These are phyloP conservation scores for Agapornis canus DNA, from an alignment of 2,797 vertebrate species.

Conservation along the genomic window DNA sequence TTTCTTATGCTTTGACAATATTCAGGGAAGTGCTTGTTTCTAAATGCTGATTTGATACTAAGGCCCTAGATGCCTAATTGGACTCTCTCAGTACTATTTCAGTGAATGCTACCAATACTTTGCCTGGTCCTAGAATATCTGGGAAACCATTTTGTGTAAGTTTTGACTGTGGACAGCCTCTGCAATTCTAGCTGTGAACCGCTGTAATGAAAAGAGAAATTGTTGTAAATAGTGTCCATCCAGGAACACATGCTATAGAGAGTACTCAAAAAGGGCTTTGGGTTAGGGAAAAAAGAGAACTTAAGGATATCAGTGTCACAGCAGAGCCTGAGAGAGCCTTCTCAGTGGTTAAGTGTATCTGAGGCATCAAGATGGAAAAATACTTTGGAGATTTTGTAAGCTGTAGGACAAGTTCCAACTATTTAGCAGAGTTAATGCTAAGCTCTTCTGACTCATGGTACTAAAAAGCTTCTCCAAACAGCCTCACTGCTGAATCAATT, in stretches of 20 bases:
- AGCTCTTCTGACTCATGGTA: slow-evolving; percentile 54
- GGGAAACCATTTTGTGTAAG: background rate
- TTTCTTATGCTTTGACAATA: background rate
- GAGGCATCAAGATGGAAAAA: slow-evolving; percentile 51
- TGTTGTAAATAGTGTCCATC: background rate
- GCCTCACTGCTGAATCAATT: slow-evolving; percentile 51
- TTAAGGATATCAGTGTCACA: background rate
- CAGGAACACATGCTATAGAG: background rate
- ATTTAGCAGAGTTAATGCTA: slow-evolving; percentile 48
- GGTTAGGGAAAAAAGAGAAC: background rate
- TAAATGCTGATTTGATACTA: background rate
- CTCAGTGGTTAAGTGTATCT: slow-evolving; percentile 14
- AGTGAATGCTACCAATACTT: background rate
- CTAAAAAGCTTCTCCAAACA: slow-evolving; percentile 23
- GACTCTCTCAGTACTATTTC: background rate
- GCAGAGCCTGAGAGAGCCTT: background rate
- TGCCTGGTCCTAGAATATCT: background rate
- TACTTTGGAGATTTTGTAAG: slow-evolving; percentile 57
- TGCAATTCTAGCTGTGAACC: background rate
- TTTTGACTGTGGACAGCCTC: background rate
- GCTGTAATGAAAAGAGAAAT: background rate
- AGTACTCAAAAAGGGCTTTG: background rate
- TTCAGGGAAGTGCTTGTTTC: background rate
- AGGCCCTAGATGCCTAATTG: background rate
- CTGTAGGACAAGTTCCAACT: slow-evolving; percentile 32